Evolutionary conservation across 1,140 invertebrate species (phyloP).

Genomic region (Leptopilina boulardi): DNA sequence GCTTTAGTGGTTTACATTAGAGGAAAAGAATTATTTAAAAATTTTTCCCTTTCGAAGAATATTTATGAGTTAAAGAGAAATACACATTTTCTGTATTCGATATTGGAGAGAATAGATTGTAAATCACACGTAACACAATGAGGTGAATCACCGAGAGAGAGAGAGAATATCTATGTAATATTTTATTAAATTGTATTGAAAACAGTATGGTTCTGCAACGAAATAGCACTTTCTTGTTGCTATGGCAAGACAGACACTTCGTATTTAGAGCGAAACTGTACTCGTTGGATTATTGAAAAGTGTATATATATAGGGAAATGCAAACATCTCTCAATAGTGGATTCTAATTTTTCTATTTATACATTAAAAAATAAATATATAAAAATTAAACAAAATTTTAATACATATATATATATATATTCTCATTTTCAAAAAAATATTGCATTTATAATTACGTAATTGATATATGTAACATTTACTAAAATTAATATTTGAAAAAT

Average conservation of each 20-base stretch:
- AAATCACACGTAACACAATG: slow-evolving; percentile 26
- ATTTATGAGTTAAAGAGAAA: background rate
- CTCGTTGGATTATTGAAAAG: background rate
- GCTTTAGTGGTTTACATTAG: too few species aligned
- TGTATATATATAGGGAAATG: background rate
- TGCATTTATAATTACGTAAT: too few species aligned
- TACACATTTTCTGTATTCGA: background rate
- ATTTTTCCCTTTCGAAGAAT: background rate
- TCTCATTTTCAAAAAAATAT: too few species aligned
- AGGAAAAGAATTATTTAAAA: background rate
- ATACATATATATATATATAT: too few species aligned
- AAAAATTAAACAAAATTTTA: too few species aligned
- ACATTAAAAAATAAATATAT: background rate
- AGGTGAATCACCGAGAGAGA: slow-evolving; percentile 4
- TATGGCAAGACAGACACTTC: background rate
- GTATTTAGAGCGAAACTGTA: slow-evolving; percentile 20
- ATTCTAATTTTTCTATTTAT: background rate
- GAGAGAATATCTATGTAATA: slow-evolving; percentile 3
- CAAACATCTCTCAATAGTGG: background rate
- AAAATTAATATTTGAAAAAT: too few species aligned
- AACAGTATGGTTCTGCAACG: background rate
- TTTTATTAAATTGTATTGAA: slow-evolving; percentile 29
- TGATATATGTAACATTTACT: too few species aligned
- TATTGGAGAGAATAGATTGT: slow-evolving; percentile 27
- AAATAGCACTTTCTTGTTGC: slow-evolving; percentile 21